Evolutionary conservation across 2,888 invertebrate genomes (phyloP), one percentile per base, ranked within the genome.

Genomic region (Drosophila siamana): DNA sequence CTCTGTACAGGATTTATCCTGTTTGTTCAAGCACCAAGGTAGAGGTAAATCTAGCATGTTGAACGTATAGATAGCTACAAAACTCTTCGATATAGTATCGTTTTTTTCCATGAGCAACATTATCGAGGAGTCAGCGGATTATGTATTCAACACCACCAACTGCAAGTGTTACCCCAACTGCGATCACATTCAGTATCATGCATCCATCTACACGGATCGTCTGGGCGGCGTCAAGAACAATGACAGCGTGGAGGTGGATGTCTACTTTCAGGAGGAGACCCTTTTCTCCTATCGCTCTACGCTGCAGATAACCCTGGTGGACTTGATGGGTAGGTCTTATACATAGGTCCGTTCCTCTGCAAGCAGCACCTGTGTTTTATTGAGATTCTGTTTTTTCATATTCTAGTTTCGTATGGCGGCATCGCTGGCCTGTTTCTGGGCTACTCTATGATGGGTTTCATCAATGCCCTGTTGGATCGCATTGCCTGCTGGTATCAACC

Each of bases 141-240:
- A 74, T 13, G 15, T 70, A 5, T 84, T 81, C 1, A 71, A 62
- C 4, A 86, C 81, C 4, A 59, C 74, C 9, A 66, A 86, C 30
- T 89, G 89, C 16, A 54, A 78, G 2, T 90, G 89, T 33, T 89
- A 69, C 57, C 90, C 89, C 6, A 76, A 74, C 55, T 90, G 89
- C 24, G 71, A 81, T 57, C 79, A 80, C 16, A 80, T 81, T 1
- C 80, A 86, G 46, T 89, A 90, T 40, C 80, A 79, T 19, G 69
- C 89, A 3, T 65, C 77, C 0, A 66, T 72, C 0, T 74, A 77
- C 43, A 82, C 80, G 13, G 87, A 88, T 22, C 43, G 44, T 1
- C 38, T 69, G 2, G 16, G 41, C 11, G 30, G 24, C 11, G 5
- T 6, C n/a, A 43, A 30, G 1, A 54, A n/a, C 26, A 41, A 28